Percentiles rank a stretch among this genome's conserved stretches.
These are phyloP conservation scores for Melozone crissalis DNA, from an alignment of 2,113 vertebrate species.

Conservation along the genomic window DNA sequence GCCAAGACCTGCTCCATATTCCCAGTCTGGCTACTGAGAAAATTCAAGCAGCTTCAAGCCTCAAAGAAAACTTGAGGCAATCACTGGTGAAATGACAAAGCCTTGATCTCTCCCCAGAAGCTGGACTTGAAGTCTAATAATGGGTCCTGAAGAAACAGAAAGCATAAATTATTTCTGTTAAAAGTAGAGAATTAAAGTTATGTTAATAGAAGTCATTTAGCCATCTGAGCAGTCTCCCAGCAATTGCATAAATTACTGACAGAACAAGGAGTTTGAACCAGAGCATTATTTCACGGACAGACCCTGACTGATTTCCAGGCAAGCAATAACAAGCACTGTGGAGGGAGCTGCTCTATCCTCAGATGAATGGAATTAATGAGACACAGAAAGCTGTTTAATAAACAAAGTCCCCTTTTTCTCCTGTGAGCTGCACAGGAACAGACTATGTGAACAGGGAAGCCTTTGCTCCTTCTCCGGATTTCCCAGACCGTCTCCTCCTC, in stretches of 20 bases:
- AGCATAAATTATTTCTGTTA: neutral
- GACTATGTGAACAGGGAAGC: neutral
- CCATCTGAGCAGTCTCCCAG: neutral
- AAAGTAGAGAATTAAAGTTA: constrained; percentile 35
- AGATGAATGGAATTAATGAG: neutral
- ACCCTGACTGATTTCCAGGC: neutral
- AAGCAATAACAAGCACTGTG: neutral
- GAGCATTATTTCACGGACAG: constrained; percentile 1
- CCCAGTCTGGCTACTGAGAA: neutral
- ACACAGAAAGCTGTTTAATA: constrained; percentile 17
- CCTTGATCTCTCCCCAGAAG: neutral
- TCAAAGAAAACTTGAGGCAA: neutral
- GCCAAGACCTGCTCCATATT: neutral
- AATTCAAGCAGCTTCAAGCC: neutral
- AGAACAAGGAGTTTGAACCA: constrained; percentile 14
- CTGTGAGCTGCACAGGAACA: neutral
- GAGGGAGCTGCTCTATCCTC: constrained; percentile 1
- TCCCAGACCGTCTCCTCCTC: neutral
- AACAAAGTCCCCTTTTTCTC: neutral
- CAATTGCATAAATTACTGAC: constrained; percentile 36
- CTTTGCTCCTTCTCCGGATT: neutral
- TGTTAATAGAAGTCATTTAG: constrained; percentile 40
- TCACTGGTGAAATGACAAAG: neutral
- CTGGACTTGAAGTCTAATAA: neutral
- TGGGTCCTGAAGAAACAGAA: neutral